Evolutionary conservation across 2,888 invertebrate species (phyloP).

Genomic region (Ornithoptera alexandrae): DNA sequence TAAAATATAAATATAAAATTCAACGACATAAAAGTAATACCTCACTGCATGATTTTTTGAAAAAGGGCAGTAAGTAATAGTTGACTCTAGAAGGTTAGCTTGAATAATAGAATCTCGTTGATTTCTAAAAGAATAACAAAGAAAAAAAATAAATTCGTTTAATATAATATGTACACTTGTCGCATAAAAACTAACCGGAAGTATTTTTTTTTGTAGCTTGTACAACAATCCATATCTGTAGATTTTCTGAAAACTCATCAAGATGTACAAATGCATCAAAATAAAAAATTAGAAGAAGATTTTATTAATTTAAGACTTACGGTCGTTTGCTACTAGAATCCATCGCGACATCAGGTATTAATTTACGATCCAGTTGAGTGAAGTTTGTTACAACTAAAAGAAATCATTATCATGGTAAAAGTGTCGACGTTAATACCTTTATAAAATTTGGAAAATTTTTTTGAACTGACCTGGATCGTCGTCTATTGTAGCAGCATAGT

Average conservation of each 20-base stretch:
- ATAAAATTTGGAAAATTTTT: neutral
- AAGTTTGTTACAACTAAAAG: constrained; percentile 23
- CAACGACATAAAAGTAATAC: constrained; percentile 7
- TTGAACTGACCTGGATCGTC: constrained; percentile 51
- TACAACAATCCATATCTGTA: constrained; percentile 15
- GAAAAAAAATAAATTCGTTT: neutral
- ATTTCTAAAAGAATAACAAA: constrained; percentile 17
- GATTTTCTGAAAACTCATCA: constrained; percentile 16
- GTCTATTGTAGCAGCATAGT: constrained; percentile 60
- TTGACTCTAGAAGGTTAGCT: constrained; percentile 30
- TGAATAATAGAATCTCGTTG: constrained; percentile 33
- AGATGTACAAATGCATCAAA: neutral
- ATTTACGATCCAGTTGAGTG: constrained; percentile 15
- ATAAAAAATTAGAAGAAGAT: neutral
- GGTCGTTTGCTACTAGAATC: neutral
- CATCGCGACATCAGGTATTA: constrained; percentile 1
- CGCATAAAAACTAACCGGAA: constrained; percentile 12
- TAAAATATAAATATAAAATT: constrained; percentile 3
- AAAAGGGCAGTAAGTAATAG: constrained; percentile 12
- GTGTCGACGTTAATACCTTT: neutral
- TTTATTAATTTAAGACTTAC: constrained; percentile 12
- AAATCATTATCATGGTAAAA: neutral
- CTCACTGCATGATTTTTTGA: constrained; percentile 10
- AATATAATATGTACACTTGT: neutral
- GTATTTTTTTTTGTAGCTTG: constrained; percentile 21